Percentiles rank a stretch among this genome's conserved stretches.
These are phyloP conservation scores for Macrosoma leucophasiata DNA, from an alignment of 2,888 invertebrate species.

Conservation along the genomic window DNA sequence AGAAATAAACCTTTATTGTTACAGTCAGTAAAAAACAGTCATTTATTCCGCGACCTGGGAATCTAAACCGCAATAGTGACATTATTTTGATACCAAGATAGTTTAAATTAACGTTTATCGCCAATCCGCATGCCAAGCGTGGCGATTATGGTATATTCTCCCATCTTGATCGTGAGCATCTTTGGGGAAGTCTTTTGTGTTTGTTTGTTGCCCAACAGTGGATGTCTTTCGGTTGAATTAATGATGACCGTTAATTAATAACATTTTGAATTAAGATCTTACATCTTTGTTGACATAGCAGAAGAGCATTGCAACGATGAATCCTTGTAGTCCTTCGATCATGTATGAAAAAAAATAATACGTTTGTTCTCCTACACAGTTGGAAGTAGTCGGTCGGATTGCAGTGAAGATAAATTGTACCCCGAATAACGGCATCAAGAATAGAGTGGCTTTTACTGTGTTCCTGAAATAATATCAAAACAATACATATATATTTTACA, in stretches of 20 bases:
- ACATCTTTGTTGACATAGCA: slow-evolving; percentile 82
- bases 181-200: no score
- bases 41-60: no score
- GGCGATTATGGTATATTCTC: no score
- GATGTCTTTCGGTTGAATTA: not conserved
- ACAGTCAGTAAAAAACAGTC: no score
- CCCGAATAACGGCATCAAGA: slow-evolving; percentile 82
- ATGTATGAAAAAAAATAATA: slow-evolving; percentile 77
- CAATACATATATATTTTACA: no score
- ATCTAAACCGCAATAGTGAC: no score
- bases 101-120: no score
- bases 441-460: slow-evolving; percentile 79
- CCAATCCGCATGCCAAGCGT: no score
- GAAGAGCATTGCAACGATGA: slow-evolving; percentile 78
- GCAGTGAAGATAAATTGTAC: slow-evolving; percentile 79
- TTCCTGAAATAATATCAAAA: slow-evolving; percentile 55
- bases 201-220: no score
- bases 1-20: no score
- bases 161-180: no score
- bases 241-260: not conserved
- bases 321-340: slow-evolving; percentile 77
- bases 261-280: slow-evolving; percentile 17
- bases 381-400: slow-evolving; percentile 66
- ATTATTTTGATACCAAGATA: no score
- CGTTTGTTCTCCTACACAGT: slow-evolving; percentile 68